Conservation (phyloP, 2,797 vertebrate genomes). For the Valencia hispanica region DNA sequence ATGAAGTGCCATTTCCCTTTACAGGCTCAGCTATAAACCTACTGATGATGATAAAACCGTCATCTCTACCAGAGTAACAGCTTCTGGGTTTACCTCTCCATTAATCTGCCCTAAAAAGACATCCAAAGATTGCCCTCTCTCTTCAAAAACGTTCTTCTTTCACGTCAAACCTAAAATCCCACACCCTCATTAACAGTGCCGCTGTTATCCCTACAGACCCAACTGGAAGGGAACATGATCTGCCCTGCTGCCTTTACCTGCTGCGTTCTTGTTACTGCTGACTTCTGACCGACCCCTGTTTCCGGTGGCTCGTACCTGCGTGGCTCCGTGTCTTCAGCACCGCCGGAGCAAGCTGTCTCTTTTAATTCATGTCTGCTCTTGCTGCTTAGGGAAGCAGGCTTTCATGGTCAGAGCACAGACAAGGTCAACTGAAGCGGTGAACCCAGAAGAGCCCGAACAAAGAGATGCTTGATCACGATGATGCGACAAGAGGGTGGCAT, state of each 20-base stretch:
- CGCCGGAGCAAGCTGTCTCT: constrained; percentile 29
- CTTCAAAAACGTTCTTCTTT: constrained; percentile 34
- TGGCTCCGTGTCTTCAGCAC: constrained; percentile 10
- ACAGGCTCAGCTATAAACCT: constrained; percentile 53
- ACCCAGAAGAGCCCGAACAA: constrained; percentile 16
- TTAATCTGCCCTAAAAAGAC: constrained; percentile 51
- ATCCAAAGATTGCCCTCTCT: constrained; percentile 23
- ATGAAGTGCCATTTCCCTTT: constrained; percentile 31
- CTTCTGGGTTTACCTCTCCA: constrained; percentile 57
- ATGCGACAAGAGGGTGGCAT: background rate
- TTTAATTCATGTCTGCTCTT: constrained; percentile 23
- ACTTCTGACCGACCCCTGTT: constrained; percentile 44
- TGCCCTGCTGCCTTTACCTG: constrained; percentile 51
- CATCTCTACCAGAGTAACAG: constrained; percentile 59
- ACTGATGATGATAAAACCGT: constrained; percentile 65
- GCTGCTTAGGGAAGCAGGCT: constrained; percentile 11
- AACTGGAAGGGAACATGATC: constrained; percentile 47
- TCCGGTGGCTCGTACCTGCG: constrained; percentile 46
- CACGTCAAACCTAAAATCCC: constrained; percentile 25
- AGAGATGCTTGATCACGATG: constrained; percentile 11
- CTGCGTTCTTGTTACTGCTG: constrained; percentile 19
- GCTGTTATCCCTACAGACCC: constrained; percentile 62
- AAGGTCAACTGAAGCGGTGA: constrained; percentile 17
- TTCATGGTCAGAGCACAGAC: constrained; percentile 12
- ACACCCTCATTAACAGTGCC: constrained; percentile 64